phyloP scores from a whole-genome alignment of 2,797 vertebrate species.

The Enteromius unitaeniatus region DNA sequence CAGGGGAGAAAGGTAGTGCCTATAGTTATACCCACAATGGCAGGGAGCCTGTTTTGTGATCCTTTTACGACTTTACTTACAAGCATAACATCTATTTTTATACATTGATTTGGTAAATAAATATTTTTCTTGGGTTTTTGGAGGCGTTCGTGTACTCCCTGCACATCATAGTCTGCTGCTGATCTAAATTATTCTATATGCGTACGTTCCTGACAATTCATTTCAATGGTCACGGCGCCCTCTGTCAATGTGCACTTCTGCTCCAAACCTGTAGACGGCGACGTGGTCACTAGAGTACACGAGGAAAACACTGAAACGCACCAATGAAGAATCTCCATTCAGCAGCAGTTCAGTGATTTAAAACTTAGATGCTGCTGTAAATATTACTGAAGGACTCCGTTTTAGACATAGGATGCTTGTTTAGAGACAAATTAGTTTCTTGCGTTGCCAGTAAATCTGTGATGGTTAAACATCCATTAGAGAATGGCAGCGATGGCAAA shows the following conservation, averaged over 20 bases:
- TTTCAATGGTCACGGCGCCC: constrained; percentile 20
- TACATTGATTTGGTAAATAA: background rate
- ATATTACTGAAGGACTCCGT: background rate
- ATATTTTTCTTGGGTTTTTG: background rate
- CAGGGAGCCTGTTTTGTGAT: background rate
- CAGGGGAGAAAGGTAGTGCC: background rate
- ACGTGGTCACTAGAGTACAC: background rate
- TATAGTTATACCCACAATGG: background rate
- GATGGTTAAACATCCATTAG: background rate
- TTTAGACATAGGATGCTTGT: background rate
- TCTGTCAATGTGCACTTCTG: background rate
- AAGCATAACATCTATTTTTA: background rate
- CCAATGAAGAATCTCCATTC: background rate
- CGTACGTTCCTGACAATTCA: background rate
- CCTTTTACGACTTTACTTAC: background rate
- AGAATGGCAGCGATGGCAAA: constrained; percentile 31
- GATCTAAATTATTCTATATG: background rate
- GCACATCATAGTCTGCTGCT: background rate
- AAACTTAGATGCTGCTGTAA: background rate
- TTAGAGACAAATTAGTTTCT: background rate
- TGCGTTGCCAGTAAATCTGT: background rate
- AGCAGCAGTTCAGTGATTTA: background rate
- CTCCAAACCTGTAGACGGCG: constrained; percentile 47
- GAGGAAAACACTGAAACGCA: background rate
- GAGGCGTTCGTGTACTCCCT: background rate